phyloP scores from a whole-genome alignment of 2,113 vertebrate species.

The Xenopus laevis region DNA sequence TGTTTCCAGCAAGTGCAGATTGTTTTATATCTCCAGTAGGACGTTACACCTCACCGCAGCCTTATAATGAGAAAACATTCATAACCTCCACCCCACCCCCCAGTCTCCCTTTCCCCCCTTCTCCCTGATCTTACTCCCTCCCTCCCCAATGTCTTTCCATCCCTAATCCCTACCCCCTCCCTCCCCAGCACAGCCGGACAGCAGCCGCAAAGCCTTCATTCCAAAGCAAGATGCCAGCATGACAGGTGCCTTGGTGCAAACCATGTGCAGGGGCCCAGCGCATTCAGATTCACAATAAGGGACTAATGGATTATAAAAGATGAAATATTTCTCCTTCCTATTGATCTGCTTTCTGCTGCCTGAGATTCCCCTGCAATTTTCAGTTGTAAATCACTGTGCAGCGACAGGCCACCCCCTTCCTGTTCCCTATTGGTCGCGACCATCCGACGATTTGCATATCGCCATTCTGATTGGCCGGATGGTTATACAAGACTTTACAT shows the following conservation, averaged over 20 bases:
- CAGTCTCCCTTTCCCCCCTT: accelerated
- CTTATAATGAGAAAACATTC: slow-evolving; percentile 35
- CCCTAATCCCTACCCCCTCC: background rate
- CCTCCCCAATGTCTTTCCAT: background rate
- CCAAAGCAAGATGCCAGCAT: slow-evolving; percentile 15
- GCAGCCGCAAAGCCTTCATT: background rate
- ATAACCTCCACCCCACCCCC: slow-evolving; percentile 24
- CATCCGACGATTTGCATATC: slow-evolving; percentile 37
- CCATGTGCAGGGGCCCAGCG: too few species aligned
- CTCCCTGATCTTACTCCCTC: background rate
- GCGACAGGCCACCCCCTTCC: slow-evolving; percentile 51
- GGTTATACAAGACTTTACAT: slow-evolving; percentile 61
- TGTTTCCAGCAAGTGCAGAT: background rate
- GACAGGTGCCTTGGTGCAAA: too few species aligned
- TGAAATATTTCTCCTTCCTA: slow-evolving; percentile 40
- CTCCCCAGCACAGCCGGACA: background rate
- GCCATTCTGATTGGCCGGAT: slow-evolving; percentile 53
- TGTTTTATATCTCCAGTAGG: slow-evolving; percentile 13
- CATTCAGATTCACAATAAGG: slow-evolving; percentile 19
- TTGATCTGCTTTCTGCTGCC: slow-evolving; percentile 49
- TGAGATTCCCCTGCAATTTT: slow-evolving; percentile 62
- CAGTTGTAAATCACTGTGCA: slow-evolving; percentile 63
- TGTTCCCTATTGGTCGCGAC: slow-evolving; percentile 48
- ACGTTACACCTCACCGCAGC: slow-evolving; percentile 15
- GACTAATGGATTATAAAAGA: slow-evolving; percentile 18